Conservation (phyloP, 2,113 vertebrate species). For the Phycodurus eques region DNA sequence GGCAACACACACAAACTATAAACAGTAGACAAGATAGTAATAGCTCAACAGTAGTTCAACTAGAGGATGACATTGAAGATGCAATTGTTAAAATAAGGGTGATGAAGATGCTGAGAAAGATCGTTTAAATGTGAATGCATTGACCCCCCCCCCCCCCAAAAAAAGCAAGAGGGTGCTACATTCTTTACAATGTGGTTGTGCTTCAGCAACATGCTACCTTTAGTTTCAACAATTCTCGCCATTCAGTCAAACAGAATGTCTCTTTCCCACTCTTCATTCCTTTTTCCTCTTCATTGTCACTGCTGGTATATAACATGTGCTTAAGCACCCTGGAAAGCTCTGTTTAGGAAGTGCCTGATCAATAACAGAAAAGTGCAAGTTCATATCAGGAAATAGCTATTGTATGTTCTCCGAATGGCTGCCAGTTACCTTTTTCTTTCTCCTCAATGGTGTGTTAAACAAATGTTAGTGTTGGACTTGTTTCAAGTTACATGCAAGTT, state of each 20-base stretch:
- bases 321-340: constrained; percentile 64
- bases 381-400: constrained; percentile 68
- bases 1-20: constrained; percentile 50
- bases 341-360: constrained; percentile 75
- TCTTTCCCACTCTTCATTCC: constrained; percentile 35
- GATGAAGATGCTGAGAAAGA: constrained; percentile 25
- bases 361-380: constrained; percentile 65
- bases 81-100: constrained; percentile 40
- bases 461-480: constrained; percentile 50
- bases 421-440: constrained; percentile 56
- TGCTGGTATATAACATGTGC: constrained; percentile 61
- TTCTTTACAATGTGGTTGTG: constrained; percentile 61
- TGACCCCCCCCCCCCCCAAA: constrained; percentile 44
- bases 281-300: constrained; percentile 46
- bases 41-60: constrained; percentile 78
- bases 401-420: constrained; percentile 58
- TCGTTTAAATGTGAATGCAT: constrained; percentile 51
- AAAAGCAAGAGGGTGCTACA: constrained; percentile 50
- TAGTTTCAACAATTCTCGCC: constrained; percentile 53
- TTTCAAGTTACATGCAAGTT: constrained; percentile 41
- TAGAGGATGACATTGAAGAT: constrained; percentile 60
- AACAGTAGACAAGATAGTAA: constrained; percentile 51
- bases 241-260: constrained; percentile 63
- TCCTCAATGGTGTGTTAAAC: constrained; percentile 63
- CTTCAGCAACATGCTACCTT: constrained; percentile 65